Percentiles rank a stretch among this genome's conserved stretches.
Evolutionary conservation across 2,113 vertebrate species (phyloP).

Genomic region (Chaenogobius annularis): DNA sequence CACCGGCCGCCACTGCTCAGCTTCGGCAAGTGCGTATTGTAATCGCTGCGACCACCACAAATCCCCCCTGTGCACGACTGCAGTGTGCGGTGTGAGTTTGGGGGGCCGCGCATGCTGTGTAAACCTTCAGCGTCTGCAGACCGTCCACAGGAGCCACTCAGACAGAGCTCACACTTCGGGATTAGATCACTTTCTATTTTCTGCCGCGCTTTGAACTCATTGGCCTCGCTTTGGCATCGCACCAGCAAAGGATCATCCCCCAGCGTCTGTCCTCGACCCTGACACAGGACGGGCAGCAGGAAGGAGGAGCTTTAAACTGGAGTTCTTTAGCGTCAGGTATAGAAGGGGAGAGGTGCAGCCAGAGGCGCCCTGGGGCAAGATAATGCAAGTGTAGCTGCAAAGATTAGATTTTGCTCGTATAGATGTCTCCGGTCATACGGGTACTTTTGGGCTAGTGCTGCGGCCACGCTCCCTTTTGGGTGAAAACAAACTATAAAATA

Average conservation of each 20-base stretch:
- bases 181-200: conserved; percentile 11
- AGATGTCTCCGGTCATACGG: no score
- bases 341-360: not conserved
- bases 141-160: not conserved
- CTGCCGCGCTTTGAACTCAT: not conserved
- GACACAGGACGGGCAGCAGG: not conserved
- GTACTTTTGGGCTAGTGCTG: no score
- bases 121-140: not conserved
- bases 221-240: not conserved
- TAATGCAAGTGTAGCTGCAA: no score
- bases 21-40: no score
- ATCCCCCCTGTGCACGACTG: no score
- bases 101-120: not conserved
- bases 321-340: not conserved
- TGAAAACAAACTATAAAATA: no score
- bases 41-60: no score
- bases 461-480: no score
- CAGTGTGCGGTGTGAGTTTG: not conserved
- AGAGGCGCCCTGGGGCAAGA: no score
- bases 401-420: no score
- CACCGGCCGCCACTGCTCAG: no score
- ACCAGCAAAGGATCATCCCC: not conserved
- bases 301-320: not conserved
- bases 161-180: not conserved
- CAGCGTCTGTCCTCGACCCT: not conserved